phyloP scores from a whole-genome alignment of 2,888 invertebrate genomes.

The Cyclophora albipunctata region DNA sequence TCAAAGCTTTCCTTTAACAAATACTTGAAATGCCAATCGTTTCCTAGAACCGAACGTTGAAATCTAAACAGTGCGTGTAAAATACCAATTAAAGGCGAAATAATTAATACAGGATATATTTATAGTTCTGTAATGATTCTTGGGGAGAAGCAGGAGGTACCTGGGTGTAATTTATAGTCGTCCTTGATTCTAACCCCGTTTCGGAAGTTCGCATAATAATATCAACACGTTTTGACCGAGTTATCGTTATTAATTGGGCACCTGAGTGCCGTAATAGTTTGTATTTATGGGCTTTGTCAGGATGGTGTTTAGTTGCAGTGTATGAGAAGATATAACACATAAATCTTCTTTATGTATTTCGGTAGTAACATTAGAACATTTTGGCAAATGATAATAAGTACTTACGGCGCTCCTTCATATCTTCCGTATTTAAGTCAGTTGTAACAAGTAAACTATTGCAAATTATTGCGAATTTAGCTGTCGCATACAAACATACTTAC shows the following conservation, averaged over 20 bases:
- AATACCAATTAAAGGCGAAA: constrained; percentile 54
- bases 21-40: neutral
- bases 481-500: too few species aligned
- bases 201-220: constrained; percentile 1
- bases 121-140: constrained; percentile 61
- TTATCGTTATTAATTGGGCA: constrained; percentile 20
- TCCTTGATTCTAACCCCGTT: constrained; percentile 63
- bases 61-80: constrained; percentile 40
- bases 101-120: constrained; percentile 70
- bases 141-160: constrained; percentile 28
- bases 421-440: too few species aligned
- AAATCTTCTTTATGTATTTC: too few species aligned
- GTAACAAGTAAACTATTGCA: too few species aligned
- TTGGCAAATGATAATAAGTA: too few species aligned
- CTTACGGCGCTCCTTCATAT: too few species aligned
- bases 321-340: neutral
- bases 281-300: constrained; percentile 3
- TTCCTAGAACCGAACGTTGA: neutral
- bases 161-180: constrained; percentile 52
- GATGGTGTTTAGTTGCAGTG: neutral
- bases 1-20: neutral
- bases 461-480: too few species aligned
- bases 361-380: too few species aligned
- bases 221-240: constrained; percentile 29
- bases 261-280: constrained; percentile 9